Percentiles rank a stretch among this genome's conserved stretches.
These are phyloP conservation scores for Puma concolor DNA, from an alignment of 2,113 vertebrate genomes.

Conservation along the genomic window DNA sequence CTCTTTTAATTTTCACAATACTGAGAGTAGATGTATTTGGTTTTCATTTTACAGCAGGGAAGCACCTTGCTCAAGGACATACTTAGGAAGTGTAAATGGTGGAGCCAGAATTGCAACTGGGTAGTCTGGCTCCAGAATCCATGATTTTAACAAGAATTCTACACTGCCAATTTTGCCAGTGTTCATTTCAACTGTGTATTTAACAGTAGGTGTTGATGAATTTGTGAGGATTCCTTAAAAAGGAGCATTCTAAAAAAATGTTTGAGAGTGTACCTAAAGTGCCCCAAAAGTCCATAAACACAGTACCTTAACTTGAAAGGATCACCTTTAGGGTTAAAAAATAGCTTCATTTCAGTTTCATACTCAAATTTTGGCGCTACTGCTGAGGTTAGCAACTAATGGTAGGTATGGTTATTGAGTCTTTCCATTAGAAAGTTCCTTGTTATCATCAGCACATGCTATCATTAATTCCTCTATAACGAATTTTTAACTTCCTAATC, in stretches of 20 bases:
- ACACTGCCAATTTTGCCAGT: conserved; percentile 1
- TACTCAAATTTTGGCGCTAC: conserved; percentile 28
- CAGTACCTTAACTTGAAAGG: conserved; percentile 37
- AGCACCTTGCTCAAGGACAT: conserved; percentile 38
- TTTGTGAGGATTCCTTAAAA: conserved; percentile 35
- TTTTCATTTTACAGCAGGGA: conserved; percentile 48
- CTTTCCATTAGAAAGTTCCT: conserved; percentile 48
- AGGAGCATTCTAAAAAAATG: neutral
- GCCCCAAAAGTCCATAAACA: neutral
- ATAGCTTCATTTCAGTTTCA: conserved; percentile 28
- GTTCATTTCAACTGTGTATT: conserved; percentile 39
- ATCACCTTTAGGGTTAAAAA: conserved; percentile 59
- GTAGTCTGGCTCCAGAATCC: neutral
- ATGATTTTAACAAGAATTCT: conserved; percentile 39
- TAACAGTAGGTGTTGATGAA: conserved; percentile 37
- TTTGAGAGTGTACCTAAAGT: conserved; percentile 27
- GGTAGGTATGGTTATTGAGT: neutral
- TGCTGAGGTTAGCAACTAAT: conserved; percentile 42
- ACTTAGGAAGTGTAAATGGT: conserved; percentile 14
- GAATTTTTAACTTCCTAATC: conserved; percentile 37
- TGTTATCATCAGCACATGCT: conserved; percentile 27
- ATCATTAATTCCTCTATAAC: conserved; percentile 14
- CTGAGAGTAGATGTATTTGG: conserved; percentile 13
- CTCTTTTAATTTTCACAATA: conserved; percentile 46
- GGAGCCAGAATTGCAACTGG: conserved; percentile 10